Conservation (phyloP, 2,113 vertebrate genomes). For the Eclectus roratus region DNA sequence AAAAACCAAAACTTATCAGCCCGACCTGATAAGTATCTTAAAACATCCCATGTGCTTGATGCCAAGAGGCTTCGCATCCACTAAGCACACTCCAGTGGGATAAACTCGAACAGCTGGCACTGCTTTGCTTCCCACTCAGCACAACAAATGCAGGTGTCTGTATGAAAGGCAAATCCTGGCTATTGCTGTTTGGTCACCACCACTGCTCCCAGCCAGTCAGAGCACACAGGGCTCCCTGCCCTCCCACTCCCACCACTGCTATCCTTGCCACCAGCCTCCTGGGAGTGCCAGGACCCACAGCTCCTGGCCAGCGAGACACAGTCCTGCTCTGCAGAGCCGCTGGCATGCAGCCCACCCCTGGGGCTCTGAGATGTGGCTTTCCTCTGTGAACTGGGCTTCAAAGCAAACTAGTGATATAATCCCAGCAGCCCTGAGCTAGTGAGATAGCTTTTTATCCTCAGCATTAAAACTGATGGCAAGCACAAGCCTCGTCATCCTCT, state of each 20-base stretch:
- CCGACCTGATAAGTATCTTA: background rate
- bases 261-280: background rate
- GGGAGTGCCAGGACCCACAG: background rate
- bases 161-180: background rate
- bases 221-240: rapidly evolving
- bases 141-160: background rate
- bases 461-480: background rate
- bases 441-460: background rate
- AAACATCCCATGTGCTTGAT: background rate
- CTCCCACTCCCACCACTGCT: background rate
- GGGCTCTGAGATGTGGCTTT: background rate
- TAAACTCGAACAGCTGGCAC: rapidly evolving
- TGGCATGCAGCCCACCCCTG: background rate
- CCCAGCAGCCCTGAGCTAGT: background rate
- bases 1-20: too few relatives aligned
- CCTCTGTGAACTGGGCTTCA: background rate
- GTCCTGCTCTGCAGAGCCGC: rapidly evolving
- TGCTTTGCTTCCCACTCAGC: background rate
- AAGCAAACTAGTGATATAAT: background rate
- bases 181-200: background rate
- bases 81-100: background rate
- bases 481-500: background rate
- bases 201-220: background rate
- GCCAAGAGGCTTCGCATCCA: background rate
- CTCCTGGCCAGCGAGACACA: background rate